Evolutionary conservation across 53 echinoderm and acorn worm species (phyloP), one percentile per base, ranked within the genome.

Genomic region (Echinometra lucunter): DNA sequence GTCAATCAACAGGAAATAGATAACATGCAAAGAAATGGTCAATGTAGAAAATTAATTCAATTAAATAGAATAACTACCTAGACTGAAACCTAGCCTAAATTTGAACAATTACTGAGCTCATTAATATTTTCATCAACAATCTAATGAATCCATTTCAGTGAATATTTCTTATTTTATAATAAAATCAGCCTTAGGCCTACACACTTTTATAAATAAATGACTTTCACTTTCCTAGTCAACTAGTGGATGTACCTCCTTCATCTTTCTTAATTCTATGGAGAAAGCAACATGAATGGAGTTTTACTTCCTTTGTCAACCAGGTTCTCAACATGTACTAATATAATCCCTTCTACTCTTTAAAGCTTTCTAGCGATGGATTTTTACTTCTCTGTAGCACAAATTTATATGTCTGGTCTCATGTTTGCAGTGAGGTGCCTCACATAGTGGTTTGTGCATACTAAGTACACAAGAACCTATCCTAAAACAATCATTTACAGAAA

Each of bases 361-460:
- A 19, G 13, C 19, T 53, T 49, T 47, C 85, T 85, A 21, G 85
- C 12, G 44, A 44, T 44, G 81, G 81, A 6, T 81, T 40, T 80
- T 81, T 81, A 44, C 81, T 81, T 44, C 25, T 44, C 9, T 44
- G 81, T 23, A 40, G 44, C 44, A 19, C 40, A 81, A 44, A 85
- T 47, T 53, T 85, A 85, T 30, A n/a, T 85, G 85, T 85, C 85
- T 85, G 49, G 49, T 28, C 85, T 53, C 1, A 49, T 85, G 30
- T 85, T 85, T 85, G 53, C 49, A 7, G 10, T n/a, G n/a, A 47
- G 85, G 85, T 85, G 85, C 85, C 85, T 49, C 28, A 12, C 28
- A 85, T 49, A 47, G n/a, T 85, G 85, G 85, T n/a, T 85, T 15
- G 85, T 47, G 85, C 49, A 30, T 85, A 49, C 49, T 85, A 23